A percentile compares a stretch with the other conserved stretches of the same genome.
phyloP scores from a whole-genome alignment of 2,113 vertebrate genomes.

The Python bivittatus region DNA sequence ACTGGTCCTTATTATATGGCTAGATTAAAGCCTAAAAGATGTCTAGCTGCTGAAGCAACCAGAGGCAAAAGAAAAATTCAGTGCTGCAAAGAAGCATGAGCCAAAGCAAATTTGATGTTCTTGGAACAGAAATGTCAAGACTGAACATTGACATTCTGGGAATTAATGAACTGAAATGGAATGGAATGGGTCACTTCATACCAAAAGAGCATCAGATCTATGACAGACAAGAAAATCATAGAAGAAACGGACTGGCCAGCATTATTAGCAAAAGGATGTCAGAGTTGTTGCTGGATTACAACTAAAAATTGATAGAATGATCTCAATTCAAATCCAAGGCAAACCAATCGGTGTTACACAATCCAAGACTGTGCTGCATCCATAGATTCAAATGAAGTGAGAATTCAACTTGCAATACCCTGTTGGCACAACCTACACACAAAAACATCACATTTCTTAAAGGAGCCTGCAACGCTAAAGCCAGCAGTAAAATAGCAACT shows the following conservation, averaged over 20 bases:
- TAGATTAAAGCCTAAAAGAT: not conserved
- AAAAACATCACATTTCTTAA: not conserved
- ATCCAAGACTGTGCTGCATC: not conserved
- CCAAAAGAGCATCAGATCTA: not conserved
- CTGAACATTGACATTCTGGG: not conserved
- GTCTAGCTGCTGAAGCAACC: not conserved
- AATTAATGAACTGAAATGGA: not conserved
- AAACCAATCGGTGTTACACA: not conserved
- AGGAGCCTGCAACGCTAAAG: not conserved
- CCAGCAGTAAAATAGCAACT: not conserved
- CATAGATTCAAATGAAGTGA: not conserved
- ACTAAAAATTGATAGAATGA: not conserved
- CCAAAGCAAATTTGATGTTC: not conserved
- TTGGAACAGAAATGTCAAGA: not conserved
- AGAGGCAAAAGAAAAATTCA: not conserved
- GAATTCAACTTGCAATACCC: not conserved
- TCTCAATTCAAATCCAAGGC: not conserved
- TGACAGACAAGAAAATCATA: not conserved
- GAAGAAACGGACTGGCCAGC: not conserved
- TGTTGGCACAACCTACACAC: not conserved
- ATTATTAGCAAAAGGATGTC: not conserved
- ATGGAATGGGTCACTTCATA: not conserved
- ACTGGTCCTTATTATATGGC: not conserved
- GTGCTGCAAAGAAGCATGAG: not conserved
- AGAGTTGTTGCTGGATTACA: not conserved